phyloP scores from a whole-genome alignment of 2,888 invertebrate species.

The Muschampia plurimacula region DNA sequence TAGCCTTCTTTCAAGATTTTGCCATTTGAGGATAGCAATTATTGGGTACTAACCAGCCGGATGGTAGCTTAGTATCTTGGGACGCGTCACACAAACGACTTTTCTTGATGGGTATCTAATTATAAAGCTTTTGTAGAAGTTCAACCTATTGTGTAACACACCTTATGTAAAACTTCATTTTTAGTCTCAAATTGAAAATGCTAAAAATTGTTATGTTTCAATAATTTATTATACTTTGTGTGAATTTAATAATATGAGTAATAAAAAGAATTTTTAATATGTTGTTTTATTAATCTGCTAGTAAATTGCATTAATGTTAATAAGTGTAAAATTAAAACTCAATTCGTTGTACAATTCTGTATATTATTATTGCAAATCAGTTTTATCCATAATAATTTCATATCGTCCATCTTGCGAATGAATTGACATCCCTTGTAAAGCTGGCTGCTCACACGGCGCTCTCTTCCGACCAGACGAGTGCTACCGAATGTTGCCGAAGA shows the following conservation, averaged over 20 bases:
- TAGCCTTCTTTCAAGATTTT: not conserved
- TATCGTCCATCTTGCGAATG: too few species aligned
- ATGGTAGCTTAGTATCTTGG: not conserved
- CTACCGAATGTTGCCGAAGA: too few species aligned
- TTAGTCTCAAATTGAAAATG: conserved; percentile 46
- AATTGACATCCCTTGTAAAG: too few species aligned
- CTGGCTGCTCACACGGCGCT: too few species aligned
- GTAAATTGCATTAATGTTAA: not conserved
- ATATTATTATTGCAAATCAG: too few species aligned
- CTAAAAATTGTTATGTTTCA: conserved; percentile 45
- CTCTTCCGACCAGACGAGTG: too few species aligned
- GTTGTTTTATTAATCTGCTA: conserved; percentile 37
- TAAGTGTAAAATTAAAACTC: too few species aligned
- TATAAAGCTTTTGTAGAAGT: conserved; percentile 60
- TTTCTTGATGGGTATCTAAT: conserved; percentile 44
- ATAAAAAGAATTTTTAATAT: conserved; percentile 59
- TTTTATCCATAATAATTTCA: too few species aligned
- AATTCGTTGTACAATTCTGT: too few species aligned
- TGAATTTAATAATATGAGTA: conserved; percentile 59
- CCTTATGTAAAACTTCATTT: conserved; percentile 41
- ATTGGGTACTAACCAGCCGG: not conserved
- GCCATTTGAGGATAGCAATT: too few species aligned
- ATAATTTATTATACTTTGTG: conserved; percentile 52
- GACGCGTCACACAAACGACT: conserved; percentile 29
- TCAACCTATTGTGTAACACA: conserved; percentile 47